These are phyloP conservation scores for Hassar affinis DNA, from an alignment of 2,113 vertebrate genomes.

Conservation along the genomic window DNA sequence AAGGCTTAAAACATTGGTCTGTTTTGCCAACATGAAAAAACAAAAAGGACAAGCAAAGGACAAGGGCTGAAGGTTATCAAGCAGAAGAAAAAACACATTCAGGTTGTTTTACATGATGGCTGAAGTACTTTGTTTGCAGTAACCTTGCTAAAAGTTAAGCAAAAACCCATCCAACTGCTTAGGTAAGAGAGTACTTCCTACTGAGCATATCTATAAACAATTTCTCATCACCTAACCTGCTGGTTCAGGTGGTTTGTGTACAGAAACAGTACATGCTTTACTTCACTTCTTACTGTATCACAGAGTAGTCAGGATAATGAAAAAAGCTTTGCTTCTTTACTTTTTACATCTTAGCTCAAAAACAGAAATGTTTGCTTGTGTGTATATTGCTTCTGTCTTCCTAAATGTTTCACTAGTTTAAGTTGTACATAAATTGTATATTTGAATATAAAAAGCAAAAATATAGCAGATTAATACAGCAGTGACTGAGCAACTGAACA, in stretches of 20 bases:
- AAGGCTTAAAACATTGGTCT: neutral
- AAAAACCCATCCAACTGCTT: neutral
- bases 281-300: neutral
- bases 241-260: conserved; percentile 22
- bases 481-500: neutral
- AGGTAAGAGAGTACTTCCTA: conserved; percentile 34
- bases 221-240: conserved; percentile 9
- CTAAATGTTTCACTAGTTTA: neutral
- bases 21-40: conserved; percentile 13
- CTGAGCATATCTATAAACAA: neutral
- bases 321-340: neutral
- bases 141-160: conserved; percentile 12
- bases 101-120: neutral
- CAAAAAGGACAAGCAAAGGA: neutral
- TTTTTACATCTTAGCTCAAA: neutral
- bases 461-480: neutral
- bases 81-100: neutral
- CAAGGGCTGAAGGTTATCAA: neutral
- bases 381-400: neutral
- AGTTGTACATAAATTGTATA: neutral
- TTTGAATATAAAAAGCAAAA: neutral
- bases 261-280: conserved; percentile 1
- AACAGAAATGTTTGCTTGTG: neutral
- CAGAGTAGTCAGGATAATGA: neutral
- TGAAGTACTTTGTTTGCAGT: neutral